These are phyloP conservation scores for Papio anubis DNA, from an alignment of 2,113 vertebrate species.

Conservation along the genomic window DNA sequence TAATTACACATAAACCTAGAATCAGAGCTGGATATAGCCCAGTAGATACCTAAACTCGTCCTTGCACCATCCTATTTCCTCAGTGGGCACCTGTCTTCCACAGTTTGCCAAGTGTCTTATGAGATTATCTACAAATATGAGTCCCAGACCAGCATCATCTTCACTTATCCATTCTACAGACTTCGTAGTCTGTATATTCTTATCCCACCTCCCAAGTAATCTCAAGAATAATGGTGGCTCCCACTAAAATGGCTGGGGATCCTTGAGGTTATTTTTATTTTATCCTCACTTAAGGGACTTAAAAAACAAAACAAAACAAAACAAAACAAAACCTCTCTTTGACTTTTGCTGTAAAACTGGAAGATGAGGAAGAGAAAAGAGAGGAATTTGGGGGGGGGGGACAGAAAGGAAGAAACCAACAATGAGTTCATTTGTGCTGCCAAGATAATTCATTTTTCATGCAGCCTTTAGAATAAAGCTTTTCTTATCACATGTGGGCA, in stretches of 20 bases:
- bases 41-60: background rate
- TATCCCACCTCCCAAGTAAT: background rate
- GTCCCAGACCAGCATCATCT: background rate
- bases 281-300: background rate
- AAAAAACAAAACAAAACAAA: background rate
- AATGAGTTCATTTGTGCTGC: background rate
- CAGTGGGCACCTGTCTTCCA: background rate
- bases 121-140: background rate
- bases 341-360: background rate
- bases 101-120: background rate
- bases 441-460: constrained; percentile 2
- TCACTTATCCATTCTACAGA: background rate
- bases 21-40: background rate
- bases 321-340: background rate
- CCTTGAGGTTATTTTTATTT: background rate
- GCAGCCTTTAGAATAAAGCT: background rate
- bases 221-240: background rate
- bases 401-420: background rate
- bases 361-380: background rate
- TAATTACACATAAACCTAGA: background rate
- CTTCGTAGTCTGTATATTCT: background rate
- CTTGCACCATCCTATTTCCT: background rate
- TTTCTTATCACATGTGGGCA: background rate
- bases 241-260: background rate
- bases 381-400: background rate